Evolutionary conservation across 1,140 invertebrate genomes (phyloP).

Genomic region (Sarcophaga peregrina): DNA sequence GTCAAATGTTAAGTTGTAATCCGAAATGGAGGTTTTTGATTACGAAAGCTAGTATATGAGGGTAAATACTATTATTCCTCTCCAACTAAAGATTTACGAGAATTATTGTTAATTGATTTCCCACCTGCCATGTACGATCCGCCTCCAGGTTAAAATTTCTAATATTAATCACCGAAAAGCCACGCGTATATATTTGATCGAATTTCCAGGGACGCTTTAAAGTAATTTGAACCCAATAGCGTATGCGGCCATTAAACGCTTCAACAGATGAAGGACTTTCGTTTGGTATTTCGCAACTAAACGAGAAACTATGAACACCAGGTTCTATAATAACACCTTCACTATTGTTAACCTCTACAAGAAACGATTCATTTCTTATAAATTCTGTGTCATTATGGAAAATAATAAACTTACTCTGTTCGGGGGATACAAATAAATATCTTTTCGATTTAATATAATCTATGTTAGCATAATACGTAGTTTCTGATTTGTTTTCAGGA

Average conservation of each 20-base stretch:
- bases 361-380: neutral
- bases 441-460: constrained; percentile 58
- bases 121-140: too few relatives aligned
- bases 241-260: constrained; percentile 74
- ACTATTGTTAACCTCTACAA: neutral
- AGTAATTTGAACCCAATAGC: constrained; percentile 74
- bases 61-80: too few relatives aligned
- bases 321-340: constrained; percentile 50
- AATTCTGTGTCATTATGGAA: neutral
- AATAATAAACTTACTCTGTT: constrained; percentile 43
- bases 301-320: constrained; percentile 71
- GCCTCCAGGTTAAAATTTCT: constrained; percentile 74
- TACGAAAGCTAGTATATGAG: too few relatives aligned
- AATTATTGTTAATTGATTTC: too few relatives aligned
- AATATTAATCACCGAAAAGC: constrained; percentile 77
- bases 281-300: constrained; percentile 70
- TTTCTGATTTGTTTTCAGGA: neutral
- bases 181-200: constrained; percentile 76
- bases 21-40: too few relatives aligned
- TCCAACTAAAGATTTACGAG: neutral
- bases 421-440: constrained; percentile 56
- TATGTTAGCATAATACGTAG: constrained; percentile 54
- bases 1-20: too few relatives aligned
- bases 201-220: constrained; percentile 81
- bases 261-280: constrained; percentile 78